Percentiles rank a stretch among this genome's conserved stretches.
phyloP scores from a whole-genome alignment of 2,797 vertebrate species.

The Hydrocynus forskahlii region DNA sequence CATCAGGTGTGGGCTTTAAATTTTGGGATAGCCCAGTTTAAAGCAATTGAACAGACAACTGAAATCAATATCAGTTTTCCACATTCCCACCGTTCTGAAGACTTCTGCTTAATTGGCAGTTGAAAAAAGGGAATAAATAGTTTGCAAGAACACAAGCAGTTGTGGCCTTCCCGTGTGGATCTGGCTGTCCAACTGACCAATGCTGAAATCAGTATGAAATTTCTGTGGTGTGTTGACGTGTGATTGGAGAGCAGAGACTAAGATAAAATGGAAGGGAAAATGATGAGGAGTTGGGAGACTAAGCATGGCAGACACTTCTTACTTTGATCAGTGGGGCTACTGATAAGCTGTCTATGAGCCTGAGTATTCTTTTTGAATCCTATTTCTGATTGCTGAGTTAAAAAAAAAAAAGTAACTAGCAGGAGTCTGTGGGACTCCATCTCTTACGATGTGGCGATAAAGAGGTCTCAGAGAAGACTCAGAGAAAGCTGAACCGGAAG shows the following conservation, averaged over 20 bases:
- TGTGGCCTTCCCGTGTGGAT: neutral
- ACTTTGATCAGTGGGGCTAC: slow-evolving; percentile 8
- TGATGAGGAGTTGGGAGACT: neutral
- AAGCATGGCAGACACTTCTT: neutral
- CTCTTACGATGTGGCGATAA: neutral
- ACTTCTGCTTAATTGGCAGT: neutral
- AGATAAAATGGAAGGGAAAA: slow-evolving; percentile 7
- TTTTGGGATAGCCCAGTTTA: neutral
- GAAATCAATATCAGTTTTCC: neutral
- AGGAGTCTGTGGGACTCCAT: neutral
- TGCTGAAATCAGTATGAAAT: neutral
- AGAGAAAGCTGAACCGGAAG: slow-evolving; percentile 10
- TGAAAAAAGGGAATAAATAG: neutral
- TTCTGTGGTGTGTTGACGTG: neutral
- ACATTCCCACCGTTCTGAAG: neutral
- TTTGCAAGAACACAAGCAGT: neutral
- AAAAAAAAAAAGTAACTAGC: neutral
- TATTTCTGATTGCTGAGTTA: neutral
- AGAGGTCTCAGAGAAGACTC: slow-evolving; percentile 7
- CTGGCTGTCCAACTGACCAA: neutral
- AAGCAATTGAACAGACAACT: no score
- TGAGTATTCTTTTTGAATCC: slow-evolving; percentile 1
- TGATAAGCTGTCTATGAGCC: neutral
- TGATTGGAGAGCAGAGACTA: neutral
- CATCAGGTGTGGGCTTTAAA: neutral